Base-by-base conservation (phyloP, 2,797 vertebrate species). In the Melanotaenia pygmaea region DNA sequence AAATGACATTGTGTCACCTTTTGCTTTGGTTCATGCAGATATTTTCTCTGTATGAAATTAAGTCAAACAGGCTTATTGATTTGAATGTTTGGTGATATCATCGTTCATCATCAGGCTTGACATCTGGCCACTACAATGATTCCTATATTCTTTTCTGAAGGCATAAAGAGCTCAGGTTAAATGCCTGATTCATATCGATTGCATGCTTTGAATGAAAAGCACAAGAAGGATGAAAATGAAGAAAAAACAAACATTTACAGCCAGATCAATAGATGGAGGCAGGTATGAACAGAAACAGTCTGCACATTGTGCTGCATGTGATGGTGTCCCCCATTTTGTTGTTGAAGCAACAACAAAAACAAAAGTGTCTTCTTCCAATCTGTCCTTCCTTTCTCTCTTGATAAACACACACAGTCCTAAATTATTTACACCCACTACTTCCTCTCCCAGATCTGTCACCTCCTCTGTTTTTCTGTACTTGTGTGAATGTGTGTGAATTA, bases 381-480 rank as follows among this genome's bases (percentile, higher is more conserved):
- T 28, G 28, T 50, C 67, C 51, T 24, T 40, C 35, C 68, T 57
- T 38, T 24, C 14, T 30, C 60, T 63, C 71, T 4, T 4, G 22
- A 53, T 6, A 34, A 67, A 58, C 51, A 57, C 37, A 64, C 67
- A 69, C 40, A 16, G 13, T 43, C 61, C 67, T 84, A 69, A 84
- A 87, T 88, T 77, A 88, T 85, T 83, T 28, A 82, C 66, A 65
- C 67, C 63, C 74, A 66, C 74, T 8, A 26, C 79, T 74, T 80
- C 72, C 69, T 81, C 64, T 77, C 64, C 65, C 65, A 61, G 62
- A 80, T 79, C 79, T 72, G 84, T 80, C 79, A 64, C 74, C 80
- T 82, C 59, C 62, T 70, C 74, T 60, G 66, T n/a, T 14, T 69
- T 61, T 72, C 59, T 56, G 35, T 20, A 38, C 14, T 67, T 75